A percentile compares a stretch with the other conserved stretches of the same genome.
Evolutionary conservation across 2,113 vertebrate genomes (phyloP).

Genomic region (Archilochus colubris): DNA sequence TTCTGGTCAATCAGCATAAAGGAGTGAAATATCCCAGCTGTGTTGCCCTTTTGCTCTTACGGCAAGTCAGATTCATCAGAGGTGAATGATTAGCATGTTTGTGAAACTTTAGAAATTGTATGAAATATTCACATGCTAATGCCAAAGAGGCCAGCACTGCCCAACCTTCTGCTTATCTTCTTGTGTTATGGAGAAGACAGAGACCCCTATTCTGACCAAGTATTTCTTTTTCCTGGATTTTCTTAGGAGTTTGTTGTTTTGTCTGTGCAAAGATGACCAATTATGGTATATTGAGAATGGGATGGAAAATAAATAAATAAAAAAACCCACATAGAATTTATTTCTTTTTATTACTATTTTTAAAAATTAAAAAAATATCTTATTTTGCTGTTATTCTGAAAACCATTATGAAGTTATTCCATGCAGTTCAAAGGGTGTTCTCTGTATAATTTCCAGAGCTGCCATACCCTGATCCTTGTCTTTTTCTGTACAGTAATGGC

Average conservation of each 20-base stretch:
- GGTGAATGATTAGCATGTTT: neutral
- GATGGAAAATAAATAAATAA: neutral
- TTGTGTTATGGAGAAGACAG: neutral
- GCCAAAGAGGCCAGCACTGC: neutral
- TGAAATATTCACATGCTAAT: neutral
- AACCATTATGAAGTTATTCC: neutral
- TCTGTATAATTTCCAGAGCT: neutral
- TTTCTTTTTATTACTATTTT: neutral
- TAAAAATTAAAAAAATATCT: neutral
- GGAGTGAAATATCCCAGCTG: neutral
- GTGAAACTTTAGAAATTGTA: neutral
- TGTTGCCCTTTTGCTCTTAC: neutral
- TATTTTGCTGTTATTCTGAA: neutral
- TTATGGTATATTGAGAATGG: neutral
- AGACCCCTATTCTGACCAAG: neutral
- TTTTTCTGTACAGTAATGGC: neutral
- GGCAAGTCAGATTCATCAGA: neutral
- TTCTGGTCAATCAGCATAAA: neutral
- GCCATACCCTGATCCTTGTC: neutral
- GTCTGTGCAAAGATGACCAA: neutral
- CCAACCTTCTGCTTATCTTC: conserved; percentile 3
- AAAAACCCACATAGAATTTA: neutral
- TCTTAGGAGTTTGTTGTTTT: neutral
- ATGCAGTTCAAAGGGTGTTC: neutral
- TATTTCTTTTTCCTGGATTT: neutral